Conservation (phyloP, 2,113 vertebrate species). For the Ochotona curzoniae region DNA sequence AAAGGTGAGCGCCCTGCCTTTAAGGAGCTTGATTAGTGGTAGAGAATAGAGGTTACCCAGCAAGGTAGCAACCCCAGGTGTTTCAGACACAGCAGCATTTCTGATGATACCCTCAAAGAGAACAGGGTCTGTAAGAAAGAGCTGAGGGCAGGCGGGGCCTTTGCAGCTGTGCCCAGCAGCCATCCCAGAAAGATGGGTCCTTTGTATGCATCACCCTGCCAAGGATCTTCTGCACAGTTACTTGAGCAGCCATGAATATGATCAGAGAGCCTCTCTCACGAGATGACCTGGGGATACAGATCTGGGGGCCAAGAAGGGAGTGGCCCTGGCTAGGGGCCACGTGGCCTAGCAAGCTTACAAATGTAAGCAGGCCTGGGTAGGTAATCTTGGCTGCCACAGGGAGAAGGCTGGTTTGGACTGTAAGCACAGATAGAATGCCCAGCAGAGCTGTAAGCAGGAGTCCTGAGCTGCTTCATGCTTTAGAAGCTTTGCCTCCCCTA, state of each 20-base stretch:
- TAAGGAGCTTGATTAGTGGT: background rate
- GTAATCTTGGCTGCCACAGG: fast-evolving
- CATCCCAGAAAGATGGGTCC: background rate
- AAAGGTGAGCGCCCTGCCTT: background rate
- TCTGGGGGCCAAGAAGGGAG: background rate
- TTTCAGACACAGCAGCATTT: background rate
- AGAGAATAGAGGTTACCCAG: background rate
- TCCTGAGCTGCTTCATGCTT: background rate
- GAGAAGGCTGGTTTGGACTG: background rate
- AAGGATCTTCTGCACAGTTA: fast-evolving
- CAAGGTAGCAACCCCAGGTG: no score
- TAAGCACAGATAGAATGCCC: background rate
- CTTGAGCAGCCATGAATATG: no score
- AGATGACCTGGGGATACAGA: background rate
- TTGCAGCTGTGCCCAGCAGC: no score
- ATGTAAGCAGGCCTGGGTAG: background rate
- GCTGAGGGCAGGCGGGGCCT: fast-evolving
- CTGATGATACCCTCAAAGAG: background rate
- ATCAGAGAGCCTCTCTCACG: background rate
- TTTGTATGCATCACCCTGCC: fast-evolving
- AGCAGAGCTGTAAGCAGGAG: background rate
- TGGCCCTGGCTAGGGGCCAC: background rate
- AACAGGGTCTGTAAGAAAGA: background rate
- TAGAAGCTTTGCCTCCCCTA: background rate
- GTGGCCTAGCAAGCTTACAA: background rate